These are phyloP conservation scores for Stictonetta naevosa DNA, from an alignment of 2,113 vertebrate genomes.

Conservation along the genomic window DNA sequence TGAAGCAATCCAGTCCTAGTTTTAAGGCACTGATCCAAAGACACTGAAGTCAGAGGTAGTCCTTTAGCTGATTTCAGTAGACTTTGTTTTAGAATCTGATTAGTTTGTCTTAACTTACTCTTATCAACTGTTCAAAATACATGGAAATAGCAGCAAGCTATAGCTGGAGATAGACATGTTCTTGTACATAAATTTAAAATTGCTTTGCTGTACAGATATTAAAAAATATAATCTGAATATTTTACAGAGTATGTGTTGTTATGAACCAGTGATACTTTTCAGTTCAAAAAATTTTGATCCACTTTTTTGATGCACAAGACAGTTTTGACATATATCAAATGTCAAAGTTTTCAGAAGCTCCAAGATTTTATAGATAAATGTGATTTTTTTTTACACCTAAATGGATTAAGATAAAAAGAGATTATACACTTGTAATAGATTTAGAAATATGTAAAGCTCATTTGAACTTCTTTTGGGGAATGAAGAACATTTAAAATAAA, in stretches of 20 bases:
- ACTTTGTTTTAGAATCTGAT: not conserved
- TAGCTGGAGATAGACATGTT: not conserved
- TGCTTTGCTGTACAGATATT: not conserved
- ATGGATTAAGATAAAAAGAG: not conserved
- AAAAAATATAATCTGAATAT: not conserved
- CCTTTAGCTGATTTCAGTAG: not conserved
- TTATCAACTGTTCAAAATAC: not conserved
- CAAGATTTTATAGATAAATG: not conserved
- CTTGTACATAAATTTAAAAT: not conserved
- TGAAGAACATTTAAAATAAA: not conserved
- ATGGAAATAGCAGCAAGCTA: not conserved
- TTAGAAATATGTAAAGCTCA: not conserved
- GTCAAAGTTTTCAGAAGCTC: not conserved
- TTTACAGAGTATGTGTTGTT: not conserved
- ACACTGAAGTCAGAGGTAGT: not conserved
- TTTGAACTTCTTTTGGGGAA: not conserved
- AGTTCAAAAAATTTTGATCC: not conserved
- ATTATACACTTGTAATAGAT: not conserved
- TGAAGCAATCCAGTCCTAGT: not conserved
- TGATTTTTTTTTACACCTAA: not conserved
- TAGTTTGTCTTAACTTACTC: not conserved
- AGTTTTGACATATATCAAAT: not conserved
- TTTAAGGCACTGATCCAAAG: not conserved
- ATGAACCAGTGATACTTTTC: not conserved
- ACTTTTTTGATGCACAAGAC: not conserved